These are phyloP conservation scores for Nesometra sesokonis DNA, from an alignment of 35 echinoderm and acorn worm species.

Conservation along the genomic window DNA sequence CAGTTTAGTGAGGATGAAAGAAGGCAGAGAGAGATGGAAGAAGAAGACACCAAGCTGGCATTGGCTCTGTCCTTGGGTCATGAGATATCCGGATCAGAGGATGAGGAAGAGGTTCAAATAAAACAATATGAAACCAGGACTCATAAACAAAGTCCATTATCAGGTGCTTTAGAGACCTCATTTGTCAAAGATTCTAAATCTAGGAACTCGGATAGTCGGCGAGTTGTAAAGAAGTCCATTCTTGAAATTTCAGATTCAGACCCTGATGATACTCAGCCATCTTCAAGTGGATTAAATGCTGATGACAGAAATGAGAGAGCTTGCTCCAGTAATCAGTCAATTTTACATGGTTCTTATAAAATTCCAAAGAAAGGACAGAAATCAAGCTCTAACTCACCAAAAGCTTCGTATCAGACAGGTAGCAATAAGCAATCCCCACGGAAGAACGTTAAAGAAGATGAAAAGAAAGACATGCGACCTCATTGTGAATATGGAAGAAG, in stretches of 20 bases:
- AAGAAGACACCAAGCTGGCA: constrained; percentile 35
- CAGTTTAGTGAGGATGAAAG: constrained; percentile 50
- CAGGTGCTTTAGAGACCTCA: neutral
- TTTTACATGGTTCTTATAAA: neutral
- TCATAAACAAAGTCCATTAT: neutral
- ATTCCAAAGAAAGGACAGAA: constrained; percentile 4
- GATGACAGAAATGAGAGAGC: too few relatives aligned
- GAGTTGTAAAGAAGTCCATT: neutral
- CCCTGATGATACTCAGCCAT: neutral
- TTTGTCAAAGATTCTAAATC: neutral
- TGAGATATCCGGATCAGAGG: constrained; percentile 64
- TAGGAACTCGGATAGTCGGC: neutral
- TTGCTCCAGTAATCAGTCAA: neutral
- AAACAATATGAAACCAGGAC: neutral
- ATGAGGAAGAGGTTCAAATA: constrained; percentile 19
- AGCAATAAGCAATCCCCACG: neutral
- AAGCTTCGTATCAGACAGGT: neutral
- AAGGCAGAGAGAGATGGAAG: constrained; percentile 8
- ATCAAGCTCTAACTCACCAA: constrained; percentile 8
- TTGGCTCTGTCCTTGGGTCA: constrained; percentile 37
- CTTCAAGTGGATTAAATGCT: too few relatives aligned
- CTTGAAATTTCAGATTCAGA: neutral
- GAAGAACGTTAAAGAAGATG: neutral
- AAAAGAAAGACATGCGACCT: neutral
- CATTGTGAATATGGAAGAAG: constrained; percentile 11